Conservation (phyloP, 2,888 invertebrate species). For the Baccha elongata region DNA sequence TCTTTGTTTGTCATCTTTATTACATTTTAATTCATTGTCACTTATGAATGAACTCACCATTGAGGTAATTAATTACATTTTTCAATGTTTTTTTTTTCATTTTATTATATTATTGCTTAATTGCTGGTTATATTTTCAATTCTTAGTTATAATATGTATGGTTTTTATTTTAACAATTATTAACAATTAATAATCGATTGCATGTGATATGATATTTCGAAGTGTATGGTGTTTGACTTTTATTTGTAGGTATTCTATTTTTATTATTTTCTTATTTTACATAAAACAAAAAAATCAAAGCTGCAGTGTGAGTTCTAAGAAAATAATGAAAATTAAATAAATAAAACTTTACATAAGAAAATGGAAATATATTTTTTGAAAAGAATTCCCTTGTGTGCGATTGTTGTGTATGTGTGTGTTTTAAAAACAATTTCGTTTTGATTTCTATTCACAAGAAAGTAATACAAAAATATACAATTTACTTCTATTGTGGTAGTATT, state of each 20-base stretch:
- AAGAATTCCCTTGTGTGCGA: conserved; percentile 18
- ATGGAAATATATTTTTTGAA: background rate
- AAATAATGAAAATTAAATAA: conserved; percentile 22
- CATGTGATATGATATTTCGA: conserved; percentile 68
- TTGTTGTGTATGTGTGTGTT: conserved; percentile 17
- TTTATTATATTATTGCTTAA: conserved; percentile 63
- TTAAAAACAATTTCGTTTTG: conserved; percentile 52
- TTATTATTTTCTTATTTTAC: background rate
- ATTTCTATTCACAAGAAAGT: conserved; percentile 64
- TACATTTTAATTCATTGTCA: conserved; percentile 71
- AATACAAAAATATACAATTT: conserved; percentile 71
- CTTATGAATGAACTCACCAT: conserved; percentile 75
- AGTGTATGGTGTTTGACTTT: conserved; percentile 48
- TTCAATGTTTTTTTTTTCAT: conserved; percentile 33
- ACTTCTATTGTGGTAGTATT: conserved; percentile 52
- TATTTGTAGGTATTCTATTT: background rate
- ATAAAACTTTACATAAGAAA: conserved; percentile 25
- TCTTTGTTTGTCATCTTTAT: conserved; percentile 63
- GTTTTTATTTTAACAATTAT: conserved; percentile 29
- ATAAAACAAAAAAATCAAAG: conserved; percentile 20
- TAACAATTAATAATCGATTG: conserved; percentile 56
- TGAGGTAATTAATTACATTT: conserved; percentile 75
- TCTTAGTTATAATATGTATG: conserved; percentile 10
- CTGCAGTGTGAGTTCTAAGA: conserved; percentile 27
- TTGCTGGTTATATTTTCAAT: conserved; percentile 49